A percentile compares a stretch with the other conserved stretches of the same genome.
These are phyloP conservation scores for Takifugu bimaculatus DNA, from an alignment of 2,113 vertebrate genomes.

Conservation along the genomic window DNA sequence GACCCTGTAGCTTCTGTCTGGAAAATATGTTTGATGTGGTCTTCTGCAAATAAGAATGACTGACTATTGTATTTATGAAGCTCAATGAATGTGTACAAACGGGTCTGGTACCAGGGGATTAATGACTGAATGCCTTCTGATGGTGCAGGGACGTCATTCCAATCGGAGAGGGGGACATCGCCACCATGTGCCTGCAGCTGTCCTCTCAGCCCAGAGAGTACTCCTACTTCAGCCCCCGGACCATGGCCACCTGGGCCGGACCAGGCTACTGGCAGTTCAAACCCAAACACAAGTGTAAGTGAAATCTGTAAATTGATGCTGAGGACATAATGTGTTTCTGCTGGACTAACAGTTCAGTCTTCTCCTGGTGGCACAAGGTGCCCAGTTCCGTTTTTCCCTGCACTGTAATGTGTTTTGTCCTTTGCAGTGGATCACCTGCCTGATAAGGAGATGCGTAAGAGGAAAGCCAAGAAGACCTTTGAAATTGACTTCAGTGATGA, in stretches of 20 bases:
- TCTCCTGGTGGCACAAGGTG: too few species aligned
- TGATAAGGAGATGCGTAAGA: conserved; percentile 76
- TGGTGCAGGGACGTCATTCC: conserved; percentile 55
- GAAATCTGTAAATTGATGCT: background rate
- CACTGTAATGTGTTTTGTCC: too few species aligned
- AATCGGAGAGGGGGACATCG: conserved; percentile 79
- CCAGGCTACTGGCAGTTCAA: conserved; percentile 94
- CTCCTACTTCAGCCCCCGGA: conserved; percentile 94
- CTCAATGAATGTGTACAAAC: too few species aligned
- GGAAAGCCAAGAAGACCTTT: conserved; percentile 75
- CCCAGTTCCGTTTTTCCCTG: too few species aligned
- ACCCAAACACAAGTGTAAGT: conserved; percentile 82
- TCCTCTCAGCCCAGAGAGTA: conserved; percentile 91
- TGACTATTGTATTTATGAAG: too few species aligned
- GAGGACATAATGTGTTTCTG: background rate
- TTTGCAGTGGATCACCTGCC: conserved; percentile 73
- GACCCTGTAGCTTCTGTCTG: background rate
- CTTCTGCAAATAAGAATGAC: too few species aligned
- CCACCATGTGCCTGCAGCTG: conserved; percentile 84
- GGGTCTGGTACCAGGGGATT: background rate
- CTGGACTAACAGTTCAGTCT: background rate
- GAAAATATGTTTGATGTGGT: too few species aligned
- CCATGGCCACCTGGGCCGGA: conserved; percentile 91
- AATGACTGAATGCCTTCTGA: background rate
- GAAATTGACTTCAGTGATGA: conserved; percentile 84